Base-by-base conservation (phyloP, 2,888 invertebrate genomes). In the Drosophila nigritarsus region DNA sequence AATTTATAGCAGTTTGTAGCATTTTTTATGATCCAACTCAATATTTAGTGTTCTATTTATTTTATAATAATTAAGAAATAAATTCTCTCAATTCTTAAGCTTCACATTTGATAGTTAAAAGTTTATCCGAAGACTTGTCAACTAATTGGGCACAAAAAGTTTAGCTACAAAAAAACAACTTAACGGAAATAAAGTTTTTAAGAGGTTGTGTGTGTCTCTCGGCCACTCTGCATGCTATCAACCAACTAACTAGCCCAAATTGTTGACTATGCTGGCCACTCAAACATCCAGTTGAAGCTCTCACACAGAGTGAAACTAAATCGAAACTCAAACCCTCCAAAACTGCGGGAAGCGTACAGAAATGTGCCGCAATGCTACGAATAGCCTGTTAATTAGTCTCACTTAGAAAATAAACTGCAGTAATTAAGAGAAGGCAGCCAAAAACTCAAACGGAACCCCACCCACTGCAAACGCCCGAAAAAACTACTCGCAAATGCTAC, bases 341-440 rank as follows among this genome's bases (percentile, higher is more conserved):
- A 34, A 36, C 56, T 50, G 36, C 27, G 38, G 49, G 38, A 64
- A 29, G 30, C 24, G 34, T 24, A 65, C 59, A 56, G 55, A 59
- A 66, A 72, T 88, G 78, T 78, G 83, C 78, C 87, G 83, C 86
- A 87, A 85, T 86, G 86, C 87, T 78, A 77, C 70, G 89, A 91
- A 91, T 91, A 83, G 88, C 82, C 91, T 90, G 91, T 91, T 92
- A 92, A 92, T 92, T 92, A 92, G 92, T 92, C 91, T 91, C 92
- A 92, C 92, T 92, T 92, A 92, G 92, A 92, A 92, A 92, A 92
- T 92, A 92, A 92, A 92, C 92, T 91, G 92, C 91, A 92, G 92
- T 91, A 92, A 92, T 92, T 92, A 92, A 92, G 91, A 84, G 87
- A 72, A 65, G 82, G 79, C 87, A 73, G 82, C 59, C 65, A 66